These are phyloP conservation scores for Pteruthius melanotis DNA, from an alignment of 2,113 vertebrate species.

Conservation along the genomic window DNA sequence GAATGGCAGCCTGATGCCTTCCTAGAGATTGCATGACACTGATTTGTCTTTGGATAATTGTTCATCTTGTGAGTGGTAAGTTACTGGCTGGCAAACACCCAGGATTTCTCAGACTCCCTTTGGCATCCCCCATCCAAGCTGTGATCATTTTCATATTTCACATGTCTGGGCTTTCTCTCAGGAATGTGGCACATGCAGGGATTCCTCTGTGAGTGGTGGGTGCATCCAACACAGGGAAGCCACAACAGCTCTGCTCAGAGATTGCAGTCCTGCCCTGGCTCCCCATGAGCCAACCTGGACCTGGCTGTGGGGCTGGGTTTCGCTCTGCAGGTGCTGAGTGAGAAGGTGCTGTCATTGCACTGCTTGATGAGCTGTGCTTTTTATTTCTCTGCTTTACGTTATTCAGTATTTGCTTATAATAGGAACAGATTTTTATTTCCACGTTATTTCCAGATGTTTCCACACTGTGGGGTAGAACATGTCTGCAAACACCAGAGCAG, in stretches of 20 bases:
- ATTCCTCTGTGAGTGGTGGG: neutral
- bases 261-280: neutral
- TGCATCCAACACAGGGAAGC: neutral
- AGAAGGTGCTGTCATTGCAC: neutral
- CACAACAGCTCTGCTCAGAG: neutral
- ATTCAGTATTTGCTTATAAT: neutral
- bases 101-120: neutral
- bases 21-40: neutral
- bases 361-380: neutral
- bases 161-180: neutral
- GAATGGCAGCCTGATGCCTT: neutral
- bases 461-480: neutral
- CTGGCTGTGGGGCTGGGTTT: neutral
- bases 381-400: neutral
- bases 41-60: slow-evolving; percentile 37
- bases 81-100: slow-evolving; percentile 10
- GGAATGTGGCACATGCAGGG: neutral
- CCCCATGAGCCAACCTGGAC: neutral
- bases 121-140: slow-evolving; percentile 17
- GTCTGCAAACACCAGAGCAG: neutral
- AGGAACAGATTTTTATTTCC: neutral
- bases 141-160: slow-evolving; percentile 49
- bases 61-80: neutral
- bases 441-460: neutral
- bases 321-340: neutral